phyloP scores from a whole-genome alignment of 2,797 vertebrate genomes.

The Galago senegalensis region DNA sequence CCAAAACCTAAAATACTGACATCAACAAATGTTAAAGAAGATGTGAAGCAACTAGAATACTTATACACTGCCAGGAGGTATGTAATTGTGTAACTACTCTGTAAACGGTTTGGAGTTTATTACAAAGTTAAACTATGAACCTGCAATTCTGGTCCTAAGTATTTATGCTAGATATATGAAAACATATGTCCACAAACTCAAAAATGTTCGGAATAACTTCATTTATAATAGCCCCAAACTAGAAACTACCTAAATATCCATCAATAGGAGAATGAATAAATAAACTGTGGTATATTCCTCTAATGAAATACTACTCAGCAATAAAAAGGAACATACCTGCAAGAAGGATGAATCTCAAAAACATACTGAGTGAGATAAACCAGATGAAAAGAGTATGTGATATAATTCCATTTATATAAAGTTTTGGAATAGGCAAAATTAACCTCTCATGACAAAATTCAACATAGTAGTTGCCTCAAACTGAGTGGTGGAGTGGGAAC shows the following conservation, averaged over 20 bases:
- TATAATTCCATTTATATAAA: not conserved
- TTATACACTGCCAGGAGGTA: not conserved
- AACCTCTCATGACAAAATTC: not conserved
- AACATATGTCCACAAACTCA: not conserved
- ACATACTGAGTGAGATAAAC: not conserved
- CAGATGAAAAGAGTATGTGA: not conserved
- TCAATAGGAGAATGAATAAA: not conserved
- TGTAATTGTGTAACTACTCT: not conserved
- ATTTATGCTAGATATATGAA: not conserved
- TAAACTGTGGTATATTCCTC: not conserved
- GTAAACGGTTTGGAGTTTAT: not conserved
- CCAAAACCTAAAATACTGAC: not conserved
- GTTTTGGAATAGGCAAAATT: conserved; percentile 32
- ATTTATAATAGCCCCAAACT: not conserved
- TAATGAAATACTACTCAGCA: not conserved
- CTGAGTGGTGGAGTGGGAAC: not conserved
- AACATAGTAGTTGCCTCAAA: not conserved
- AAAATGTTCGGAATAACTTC: conserved; percentile 4
- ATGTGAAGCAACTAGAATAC: not conserved
- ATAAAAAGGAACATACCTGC: not conserved
- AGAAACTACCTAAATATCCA: conserved; percentile 38
- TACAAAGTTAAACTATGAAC: not conserved
- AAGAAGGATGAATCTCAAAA: not conserved
- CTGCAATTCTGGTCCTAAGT: not conserved
- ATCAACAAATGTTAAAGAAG: not conserved